A percentile compares a stretch with the other conserved stretches of the same genome.
phyloP scores from a whole-genome alignment of 2,113 vertebrate genomes.

The Theristicus caerulescens region DNA sequence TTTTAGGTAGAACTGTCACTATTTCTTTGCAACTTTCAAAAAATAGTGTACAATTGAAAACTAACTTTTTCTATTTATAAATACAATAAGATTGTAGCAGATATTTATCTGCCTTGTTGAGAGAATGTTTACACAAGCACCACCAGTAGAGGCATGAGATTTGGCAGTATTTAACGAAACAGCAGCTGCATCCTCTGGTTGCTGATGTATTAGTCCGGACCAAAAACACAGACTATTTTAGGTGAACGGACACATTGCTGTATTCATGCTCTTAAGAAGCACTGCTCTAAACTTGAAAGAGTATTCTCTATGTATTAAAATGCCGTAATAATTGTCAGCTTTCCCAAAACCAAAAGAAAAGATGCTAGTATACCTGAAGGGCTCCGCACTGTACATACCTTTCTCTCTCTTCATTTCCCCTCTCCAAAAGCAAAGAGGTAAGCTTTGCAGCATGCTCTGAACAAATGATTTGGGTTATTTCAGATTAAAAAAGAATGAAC shows the following conservation, averaged over 20 bases:
- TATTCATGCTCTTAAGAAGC: neutral
- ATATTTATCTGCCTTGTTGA: neutral
- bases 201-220: neutral
- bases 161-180: neutral
- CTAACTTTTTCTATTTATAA: neutral
- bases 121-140: neutral
- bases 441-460: neutral
- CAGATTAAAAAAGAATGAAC: neutral
- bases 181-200: neutral
- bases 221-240: neutral
- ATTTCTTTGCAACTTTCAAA: neutral
- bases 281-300: neutral
- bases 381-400: neutral
- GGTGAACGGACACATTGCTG: neutral
- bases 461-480: neutral
- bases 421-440: neutral
- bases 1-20: neutral
- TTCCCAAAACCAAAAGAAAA: neutral
- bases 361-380: neutral
- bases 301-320: neutral
- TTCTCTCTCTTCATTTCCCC: neutral
- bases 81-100: neutral
- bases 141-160: neutral
- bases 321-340: neutral
- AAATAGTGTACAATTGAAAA: neutral